Conservation (phyloP, 2,888 invertebrate species). For the Leucania comma region DNA sequence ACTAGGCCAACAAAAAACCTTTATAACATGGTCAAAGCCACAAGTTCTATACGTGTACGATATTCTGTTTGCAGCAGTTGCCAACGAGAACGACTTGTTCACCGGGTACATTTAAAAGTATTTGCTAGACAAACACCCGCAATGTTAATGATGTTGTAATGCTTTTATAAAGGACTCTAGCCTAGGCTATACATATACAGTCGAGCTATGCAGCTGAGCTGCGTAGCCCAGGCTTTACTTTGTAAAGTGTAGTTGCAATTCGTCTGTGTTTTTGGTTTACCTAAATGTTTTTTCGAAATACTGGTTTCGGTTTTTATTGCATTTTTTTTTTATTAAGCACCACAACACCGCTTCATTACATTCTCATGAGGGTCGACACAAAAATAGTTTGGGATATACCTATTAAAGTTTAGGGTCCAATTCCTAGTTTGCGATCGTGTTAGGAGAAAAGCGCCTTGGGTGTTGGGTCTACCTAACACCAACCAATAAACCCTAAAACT, state of each 20-base stretch:
- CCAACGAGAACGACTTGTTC: conserved; percentile 8
- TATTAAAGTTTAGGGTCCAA: conserved; percentile 2
- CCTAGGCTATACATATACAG: not conserved
- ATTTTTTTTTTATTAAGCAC: not conserved
- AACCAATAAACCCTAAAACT: not conserved
- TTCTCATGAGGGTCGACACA: no score
- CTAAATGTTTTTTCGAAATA: conserved; percentile 8
- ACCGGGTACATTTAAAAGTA: conserved; percentile 35
- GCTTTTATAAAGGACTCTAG: not conserved
- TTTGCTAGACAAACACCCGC: conserved; percentile 48
- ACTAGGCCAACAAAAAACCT: no score
- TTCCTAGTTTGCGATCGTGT: not conserved
- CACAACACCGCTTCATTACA: not conserved
- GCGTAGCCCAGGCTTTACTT: not conserved
- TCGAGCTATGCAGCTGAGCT: not conserved
- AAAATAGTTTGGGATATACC: not conserved
- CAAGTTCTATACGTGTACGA: conserved; percentile 8
- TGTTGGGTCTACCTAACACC: not conserved
- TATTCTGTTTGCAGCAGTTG: conserved; percentile 16
- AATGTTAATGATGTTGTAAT: conserved; percentile 46
- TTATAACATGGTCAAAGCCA: not conserved
- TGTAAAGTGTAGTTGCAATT: not conserved
- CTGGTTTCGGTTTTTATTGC: conserved; percentile 1
- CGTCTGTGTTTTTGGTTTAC: not conserved
- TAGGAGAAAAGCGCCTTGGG: not conserved